Evolutionary conservation across 2,888 invertebrate species (phyloP).

Genomic region (Cataglyphis cursor): DNA sequence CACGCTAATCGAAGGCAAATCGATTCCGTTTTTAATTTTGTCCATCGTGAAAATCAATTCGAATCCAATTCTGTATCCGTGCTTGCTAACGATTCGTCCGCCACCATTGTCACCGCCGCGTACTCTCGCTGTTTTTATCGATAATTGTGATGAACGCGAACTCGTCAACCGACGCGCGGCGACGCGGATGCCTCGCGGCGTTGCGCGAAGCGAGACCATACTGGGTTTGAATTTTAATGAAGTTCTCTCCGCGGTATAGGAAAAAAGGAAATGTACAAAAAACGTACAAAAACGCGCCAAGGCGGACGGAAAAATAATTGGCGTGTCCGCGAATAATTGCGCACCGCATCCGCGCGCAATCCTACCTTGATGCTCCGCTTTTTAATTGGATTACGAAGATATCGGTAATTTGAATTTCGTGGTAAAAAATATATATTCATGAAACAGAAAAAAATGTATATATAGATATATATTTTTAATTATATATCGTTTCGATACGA

Average conservation of each 20-base stretch:
- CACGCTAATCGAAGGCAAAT: conserved; percentile 70
- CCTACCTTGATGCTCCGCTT: conserved; percentile 2
- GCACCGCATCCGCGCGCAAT: not conserved
- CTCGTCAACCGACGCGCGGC: conserved; percentile 10
- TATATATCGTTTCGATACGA: not conserved
- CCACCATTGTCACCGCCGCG: conserved; percentile 37
- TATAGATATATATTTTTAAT: not conserved
- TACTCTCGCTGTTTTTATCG: conserved; percentile 59
- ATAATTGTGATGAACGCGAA: conserved; percentile 69
- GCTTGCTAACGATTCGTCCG: conserved; percentile 65
- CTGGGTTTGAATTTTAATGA: conserved; percentile 35
- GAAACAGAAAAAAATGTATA: not conserved
- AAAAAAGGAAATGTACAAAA: not conserved
- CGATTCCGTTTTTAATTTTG: conserved; percentile 70
- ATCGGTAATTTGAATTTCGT: conserved; percentile 27
- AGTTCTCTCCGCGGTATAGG: conserved; percentile 3
- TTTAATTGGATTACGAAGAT: conserved; percentile 42
- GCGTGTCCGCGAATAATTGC: conserved; percentile 42
- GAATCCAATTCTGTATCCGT: conserved; percentile 68
- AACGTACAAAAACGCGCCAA: not conserved
- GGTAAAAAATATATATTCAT: not conserved
- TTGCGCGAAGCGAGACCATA: not conserved
- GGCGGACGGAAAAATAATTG: conserved; percentile 40
- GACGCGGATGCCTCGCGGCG: not conserved
- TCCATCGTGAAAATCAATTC: conserved; percentile 63